Evolutionary conservation across 2,797 vertebrate species (phyloP).

Genomic region (Fistularia tabacaria): DNA sequence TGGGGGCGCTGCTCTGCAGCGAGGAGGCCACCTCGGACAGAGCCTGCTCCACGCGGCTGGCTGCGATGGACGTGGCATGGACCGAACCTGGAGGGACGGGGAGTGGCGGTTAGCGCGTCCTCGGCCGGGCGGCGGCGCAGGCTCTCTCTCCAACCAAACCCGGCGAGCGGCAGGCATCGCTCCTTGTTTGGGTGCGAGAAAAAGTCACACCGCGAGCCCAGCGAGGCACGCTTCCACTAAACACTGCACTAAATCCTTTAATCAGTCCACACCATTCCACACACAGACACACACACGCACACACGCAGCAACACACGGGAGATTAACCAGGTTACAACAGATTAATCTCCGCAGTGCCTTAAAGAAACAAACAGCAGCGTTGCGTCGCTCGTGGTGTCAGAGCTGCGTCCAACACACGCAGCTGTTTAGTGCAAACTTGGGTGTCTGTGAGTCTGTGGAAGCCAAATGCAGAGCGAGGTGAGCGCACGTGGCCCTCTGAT

Average conservation of each 20-base stretch:
- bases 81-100: slow-evolving; percentile 81
- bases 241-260: slow-evolving; percentile 23
- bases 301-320: slow-evolving; percentile 30
- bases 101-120: too few relatives aligned
- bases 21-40: slow-evolving; percentile 95
- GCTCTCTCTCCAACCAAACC: background rate
- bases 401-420: too few relatives aligned
- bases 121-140: background rate
- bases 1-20: slow-evolving; percentile 94
- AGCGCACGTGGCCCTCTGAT: too few relatives aligned
- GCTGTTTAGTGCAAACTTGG: too few relatives aligned
- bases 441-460: too few relatives aligned
- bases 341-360: slow-evolving; percentile 36
- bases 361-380: slow-evolving; percentile 25
- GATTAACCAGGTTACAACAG: slow-evolving; percentile 33
- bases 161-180: slow-evolving; percentile 1
- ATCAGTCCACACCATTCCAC: slow-evolving; percentile 44
- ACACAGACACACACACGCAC: slow-evolving; percentile 24
- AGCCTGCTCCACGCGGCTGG: slow-evolving; percentile 95
- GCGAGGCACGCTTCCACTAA: slow-evolving; percentile 22
- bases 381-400: too few relatives aligned
- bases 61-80: slow-evolving; percentile 94
- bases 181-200: slow-evolving; percentile 26
- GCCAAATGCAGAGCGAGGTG: too few relatives aligned
- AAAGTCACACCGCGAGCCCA: slow-evolving; percentile 29